phyloP scores from a whole-genome alignment of 2,888 invertebrate genomes.

The Nomada fabriciana region DNA sequence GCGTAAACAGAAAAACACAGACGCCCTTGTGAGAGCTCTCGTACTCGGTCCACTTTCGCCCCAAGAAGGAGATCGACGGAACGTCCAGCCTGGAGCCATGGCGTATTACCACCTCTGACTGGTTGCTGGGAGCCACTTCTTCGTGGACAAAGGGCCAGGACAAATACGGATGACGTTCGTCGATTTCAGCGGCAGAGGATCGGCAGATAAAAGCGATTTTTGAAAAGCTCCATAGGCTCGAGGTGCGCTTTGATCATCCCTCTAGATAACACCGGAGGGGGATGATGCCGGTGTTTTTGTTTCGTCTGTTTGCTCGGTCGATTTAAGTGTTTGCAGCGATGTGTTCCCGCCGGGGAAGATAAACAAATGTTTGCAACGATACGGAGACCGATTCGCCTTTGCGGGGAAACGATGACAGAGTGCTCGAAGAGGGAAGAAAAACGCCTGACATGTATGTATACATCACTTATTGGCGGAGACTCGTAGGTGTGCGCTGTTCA shows the following conservation, averaged over 20 bases:
- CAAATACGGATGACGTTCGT: slow-evolving; percentile 56
- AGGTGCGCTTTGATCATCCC: slow-evolving; percentile 52
- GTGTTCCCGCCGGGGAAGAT: slow-evolving; percentile 17
- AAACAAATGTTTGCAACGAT: slow-evolving; percentile 57
- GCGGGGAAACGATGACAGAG: neutral
- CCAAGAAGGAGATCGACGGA: slow-evolving; percentile 34
- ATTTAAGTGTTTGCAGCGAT: slow-evolving; percentile 63
- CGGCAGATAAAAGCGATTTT: slow-evolving; percentile 65
- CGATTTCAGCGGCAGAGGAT: slow-evolving; percentile 32
- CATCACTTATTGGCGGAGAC: neutral
- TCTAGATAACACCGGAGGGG: slow-evolving; percentile 32
- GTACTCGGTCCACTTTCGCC: slow-evolving; percentile 42
- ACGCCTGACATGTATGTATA: neutral
- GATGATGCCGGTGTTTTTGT: slow-evolving; percentile 26
- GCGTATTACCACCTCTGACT: slow-evolving; percentile 40
- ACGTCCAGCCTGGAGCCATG: slow-evolving; percentile 34
- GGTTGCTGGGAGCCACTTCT: slow-evolving; percentile 38
- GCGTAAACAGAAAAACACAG: slow-evolving; percentile 72
- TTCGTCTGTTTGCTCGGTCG: slow-evolving; percentile 58
- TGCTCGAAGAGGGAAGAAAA: neutral
- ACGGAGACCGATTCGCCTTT: slow-evolving; percentile 31
- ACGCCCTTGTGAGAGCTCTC: slow-evolving; percentile 63
- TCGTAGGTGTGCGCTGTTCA: neutral
- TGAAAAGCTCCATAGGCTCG: slow-evolving; percentile 46
- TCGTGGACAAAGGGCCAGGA: slow-evolving; percentile 58